Percentiles rank a stretch among this genome's conserved stretches.
Evolutionary conservation across 2,797 vertebrate genomes (phyloP).

Genomic region (Streptopelia turtur): DNA sequence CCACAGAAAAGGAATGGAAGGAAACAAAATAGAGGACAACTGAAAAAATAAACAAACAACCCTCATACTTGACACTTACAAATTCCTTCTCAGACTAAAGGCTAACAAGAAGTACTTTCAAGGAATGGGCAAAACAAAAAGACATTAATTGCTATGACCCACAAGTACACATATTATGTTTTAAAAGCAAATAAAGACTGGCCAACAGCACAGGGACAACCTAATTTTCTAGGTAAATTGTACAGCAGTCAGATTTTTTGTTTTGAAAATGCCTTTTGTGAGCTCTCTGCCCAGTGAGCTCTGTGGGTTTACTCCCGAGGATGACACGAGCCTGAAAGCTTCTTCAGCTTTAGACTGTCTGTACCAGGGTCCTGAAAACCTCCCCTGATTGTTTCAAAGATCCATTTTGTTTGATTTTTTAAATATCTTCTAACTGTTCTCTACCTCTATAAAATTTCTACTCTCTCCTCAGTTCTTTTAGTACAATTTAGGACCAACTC

Average conservation of each 20-base stretch:
- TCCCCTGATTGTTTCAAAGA: not conserved
- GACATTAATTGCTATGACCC: not conserved
- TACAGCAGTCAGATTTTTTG: not conserved
- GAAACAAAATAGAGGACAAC: not conserved
- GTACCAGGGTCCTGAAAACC: not conserved
- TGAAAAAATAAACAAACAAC: not conserved
- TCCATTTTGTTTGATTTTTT: not conserved
- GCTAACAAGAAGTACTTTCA: not conserved
- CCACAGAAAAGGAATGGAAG: not conserved
- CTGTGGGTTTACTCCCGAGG: not conserved
- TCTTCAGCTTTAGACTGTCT: not conserved
- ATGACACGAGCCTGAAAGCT: not conserved
- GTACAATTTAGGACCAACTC: not conserved
- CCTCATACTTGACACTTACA: not conserved
- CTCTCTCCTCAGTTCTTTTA: not conserved
- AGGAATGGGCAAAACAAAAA: conserved; percentile 3
- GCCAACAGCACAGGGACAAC: not conserved
- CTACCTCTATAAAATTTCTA: not conserved
- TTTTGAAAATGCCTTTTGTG: not conserved
- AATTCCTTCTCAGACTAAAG: not conserved
- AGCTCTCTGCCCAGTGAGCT: not conserved
- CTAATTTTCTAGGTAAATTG: not conserved
- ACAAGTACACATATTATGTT: not conserved
- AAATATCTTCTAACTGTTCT: not conserved
- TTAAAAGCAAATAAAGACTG: not conserved